A percentile compares a stretch with the other conserved stretches of the same genome.
phyloP scores from a whole-genome alignment of 2,888 invertebrate species.

The Agonopterix alstromeriana region DNA sequence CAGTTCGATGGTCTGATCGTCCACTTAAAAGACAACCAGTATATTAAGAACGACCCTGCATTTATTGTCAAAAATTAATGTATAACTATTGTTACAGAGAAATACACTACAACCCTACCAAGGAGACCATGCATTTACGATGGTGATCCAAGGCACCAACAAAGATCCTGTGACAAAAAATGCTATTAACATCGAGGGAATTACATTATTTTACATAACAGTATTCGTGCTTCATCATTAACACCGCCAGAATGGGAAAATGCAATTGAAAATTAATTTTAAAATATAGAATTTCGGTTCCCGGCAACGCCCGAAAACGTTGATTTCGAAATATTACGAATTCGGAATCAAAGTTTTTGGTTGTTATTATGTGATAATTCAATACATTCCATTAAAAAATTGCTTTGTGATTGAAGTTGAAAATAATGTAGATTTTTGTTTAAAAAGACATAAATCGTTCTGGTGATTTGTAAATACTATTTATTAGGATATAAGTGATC shows the following conservation, averaged over 20 bases:
- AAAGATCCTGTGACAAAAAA: constrained; percentile 21
- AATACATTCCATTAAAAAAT: neutral
- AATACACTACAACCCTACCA: constrained; percentile 60
- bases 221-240: constrained; percentile 70
- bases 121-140: constrained; percentile 62
- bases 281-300: neutral
- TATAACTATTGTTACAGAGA: constrained; percentile 58
- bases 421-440: neutral
- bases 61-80: constrained; percentile 6
- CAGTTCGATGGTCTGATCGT: too few relatives aligned
- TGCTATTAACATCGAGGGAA: constrained; percentile 20
- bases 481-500: constrained; percentile 67
- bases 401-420: neutral
- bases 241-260: constrained; percentile 65
- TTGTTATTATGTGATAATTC: constrained; percentile 6
- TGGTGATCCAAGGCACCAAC: constrained; percentile 43
- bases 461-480: constrained; percentile 76
- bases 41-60: too few relatives aligned
- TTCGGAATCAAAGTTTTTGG: neutral
- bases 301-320: neutral
- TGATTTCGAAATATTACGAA: too few relatives aligned
- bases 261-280: constrained; percentile 38
- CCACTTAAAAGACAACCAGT: too few relatives aligned
- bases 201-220: constrained; percentile 54
- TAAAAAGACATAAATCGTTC: constrained; percentile 37